These are phyloP conservation scores for Meta bourneti DNA, from an alignment of 2,888 invertebrate genomes.

Conservation along the genomic window DNA sequence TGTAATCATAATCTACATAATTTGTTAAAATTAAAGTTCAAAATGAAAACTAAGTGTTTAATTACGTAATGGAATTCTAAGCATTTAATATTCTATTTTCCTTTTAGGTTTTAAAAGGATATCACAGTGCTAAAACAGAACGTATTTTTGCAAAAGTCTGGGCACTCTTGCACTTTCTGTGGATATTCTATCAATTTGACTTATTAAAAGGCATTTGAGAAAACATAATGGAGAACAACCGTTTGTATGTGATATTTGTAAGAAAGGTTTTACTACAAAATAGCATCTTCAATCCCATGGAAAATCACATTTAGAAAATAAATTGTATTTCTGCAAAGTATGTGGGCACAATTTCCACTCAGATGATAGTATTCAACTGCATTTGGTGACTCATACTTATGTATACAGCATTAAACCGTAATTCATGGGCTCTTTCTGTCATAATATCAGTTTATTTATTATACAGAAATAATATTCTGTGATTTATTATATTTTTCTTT, in stretches of 20 bases:
- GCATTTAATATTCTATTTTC: neutral
- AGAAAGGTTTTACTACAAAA: constrained; percentile 18
- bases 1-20: too few species aligned
- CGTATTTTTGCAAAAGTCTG: neutral
- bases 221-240: constrained; percentile 43
- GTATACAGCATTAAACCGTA: too few species aligned
- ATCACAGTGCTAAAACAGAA: neutral
- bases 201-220: constrained; percentile 6
- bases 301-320: neutral
- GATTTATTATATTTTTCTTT: neutral
- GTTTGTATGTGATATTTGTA: constrained; percentile 36
- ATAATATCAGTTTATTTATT: neutral
- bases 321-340: constrained; percentile 13
- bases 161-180: constrained; percentile 17
- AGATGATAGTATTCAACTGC: neutral
- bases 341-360: constrained; percentile 40
- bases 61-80: neutral
- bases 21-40: too few species aligned
- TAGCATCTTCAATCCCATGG: neutral
- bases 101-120: neutral
- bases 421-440: neutral
- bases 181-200: neutral
- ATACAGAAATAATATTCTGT: neutral
- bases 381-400: constrained; percentile 12
- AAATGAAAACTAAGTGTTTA: too few species aligned